Conservation (phyloP, 2,888 invertebrate species). For the Dicyrtomina minuta region DNA sequence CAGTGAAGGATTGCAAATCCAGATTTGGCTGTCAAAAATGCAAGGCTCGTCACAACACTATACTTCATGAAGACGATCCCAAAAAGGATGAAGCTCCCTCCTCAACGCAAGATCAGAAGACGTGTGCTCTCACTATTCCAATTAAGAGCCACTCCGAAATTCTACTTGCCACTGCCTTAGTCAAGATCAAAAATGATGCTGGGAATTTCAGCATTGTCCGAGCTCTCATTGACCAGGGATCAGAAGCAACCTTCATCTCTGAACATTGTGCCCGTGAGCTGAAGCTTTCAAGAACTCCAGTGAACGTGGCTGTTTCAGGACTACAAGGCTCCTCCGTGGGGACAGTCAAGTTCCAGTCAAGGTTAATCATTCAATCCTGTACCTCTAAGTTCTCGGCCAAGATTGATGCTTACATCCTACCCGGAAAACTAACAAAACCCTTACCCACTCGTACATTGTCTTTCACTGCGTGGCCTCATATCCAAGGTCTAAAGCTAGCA, state of each 20-base stretch:
- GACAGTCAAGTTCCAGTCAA: too few relatives aligned
- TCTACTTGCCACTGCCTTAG: background rate
- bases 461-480: too few relatives aligned
- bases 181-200: background rate
- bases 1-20: background rate
- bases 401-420: too few relatives aligned
- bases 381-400: too few relatives aligned
- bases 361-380: too few relatives aligned
- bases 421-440: too few relatives aligned
- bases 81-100: background rate
- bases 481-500: too few relatives aligned
- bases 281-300: background rate
- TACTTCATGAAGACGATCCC: background rate
- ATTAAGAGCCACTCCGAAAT: background rate
- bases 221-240: conserved; percentile 6
- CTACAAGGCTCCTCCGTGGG: too few relatives aligned
- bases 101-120: too few relatives aligned
- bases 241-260: conserved; percentile 2
- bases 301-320: background rate
- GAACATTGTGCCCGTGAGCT: background rate
- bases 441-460: too few relatives aligned
- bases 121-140: too few relatives aligned
- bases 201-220: background rate
- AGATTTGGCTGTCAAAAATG: background rate
- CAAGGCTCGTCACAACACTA: background rate